Conservation (phyloP, 2,797 vertebrate genomes). For the Acomys russatus region DNA sequence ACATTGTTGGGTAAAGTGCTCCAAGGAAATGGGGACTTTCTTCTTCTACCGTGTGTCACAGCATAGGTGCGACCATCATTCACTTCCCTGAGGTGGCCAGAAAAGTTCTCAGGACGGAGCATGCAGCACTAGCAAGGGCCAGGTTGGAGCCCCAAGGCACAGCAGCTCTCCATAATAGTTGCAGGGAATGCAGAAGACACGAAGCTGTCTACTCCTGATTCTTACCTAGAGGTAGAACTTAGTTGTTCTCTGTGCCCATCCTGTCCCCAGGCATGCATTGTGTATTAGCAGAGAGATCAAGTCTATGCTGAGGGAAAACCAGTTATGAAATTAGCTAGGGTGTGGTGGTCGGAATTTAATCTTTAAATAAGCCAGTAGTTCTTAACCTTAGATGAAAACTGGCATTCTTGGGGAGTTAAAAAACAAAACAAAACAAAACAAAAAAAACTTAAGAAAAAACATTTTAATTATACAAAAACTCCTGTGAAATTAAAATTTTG, state of each 20-base stretch:
- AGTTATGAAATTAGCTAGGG: not conserved
- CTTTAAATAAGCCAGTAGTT: not conserved
- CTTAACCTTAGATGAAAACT: conserved; percentile 4
- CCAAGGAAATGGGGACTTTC: not conserved
- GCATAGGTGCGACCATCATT: not conserved
- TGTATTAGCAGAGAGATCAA: not conserved
- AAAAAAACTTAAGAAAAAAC: not conserved
- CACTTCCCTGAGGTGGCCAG: not conserved
- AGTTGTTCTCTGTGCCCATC: not conserved
- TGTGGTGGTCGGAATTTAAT: conserved; percentile 37
- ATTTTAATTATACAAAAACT: conserved; percentile 10
- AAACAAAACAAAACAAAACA: not conserved
- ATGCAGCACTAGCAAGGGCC: not conserved
- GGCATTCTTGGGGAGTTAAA: not conserved
- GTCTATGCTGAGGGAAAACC: not conserved
- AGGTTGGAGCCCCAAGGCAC: not conserved
- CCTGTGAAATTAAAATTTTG: conserved; percentile 21
- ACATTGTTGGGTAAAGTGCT: not conserved
- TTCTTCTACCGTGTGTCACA: not conserved
- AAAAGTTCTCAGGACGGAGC: not conserved
- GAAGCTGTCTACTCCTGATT: not conserved
- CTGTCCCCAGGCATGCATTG: not conserved
- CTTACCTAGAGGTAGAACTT: not conserved
- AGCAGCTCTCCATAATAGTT: not conserved
- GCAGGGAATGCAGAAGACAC: not conserved